Evolutionary conservation across 1,140 invertebrate species (phyloP).

Genomic region (Sweltsa coloradensis): DNA sequence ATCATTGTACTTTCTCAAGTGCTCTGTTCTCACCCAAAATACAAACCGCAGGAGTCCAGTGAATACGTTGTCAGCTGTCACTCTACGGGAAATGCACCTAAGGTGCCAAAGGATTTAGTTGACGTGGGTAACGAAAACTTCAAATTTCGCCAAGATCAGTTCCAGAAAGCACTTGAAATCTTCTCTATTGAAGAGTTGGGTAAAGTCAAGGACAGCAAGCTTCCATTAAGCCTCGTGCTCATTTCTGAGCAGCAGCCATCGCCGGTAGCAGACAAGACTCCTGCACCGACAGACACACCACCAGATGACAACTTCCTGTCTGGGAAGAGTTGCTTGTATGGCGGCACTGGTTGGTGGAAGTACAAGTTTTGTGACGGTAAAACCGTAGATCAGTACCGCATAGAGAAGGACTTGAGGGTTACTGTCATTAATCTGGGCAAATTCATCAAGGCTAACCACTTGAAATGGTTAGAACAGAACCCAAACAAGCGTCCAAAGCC

Average conservation of each 20-base stretch:
- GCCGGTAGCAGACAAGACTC: too few species aligned
- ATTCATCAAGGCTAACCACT: slow-evolving; percentile 69
- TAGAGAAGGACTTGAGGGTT: slow-evolving; percentile 55
- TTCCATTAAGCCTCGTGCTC: too few species aligned
- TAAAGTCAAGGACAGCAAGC: too few species aligned
- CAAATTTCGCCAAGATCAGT: slow-evolving; percentile 50
- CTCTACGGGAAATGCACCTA: slow-evolving; percentile 51
- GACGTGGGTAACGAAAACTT: slow-evolving; percentile 58
- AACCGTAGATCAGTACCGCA: slow-evolving; percentile 79
- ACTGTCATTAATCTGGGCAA: slow-evolving; percentile 64
- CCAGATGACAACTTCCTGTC: slow-evolving; percentile 62
- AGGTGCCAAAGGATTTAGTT: slow-evolving; percentile 59
- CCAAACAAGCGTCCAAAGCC: slow-evolving; percentile 66
- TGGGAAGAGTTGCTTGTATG: slow-evolving; percentile 71
- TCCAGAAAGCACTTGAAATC: too few species aligned
- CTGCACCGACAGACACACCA: slow-evolving; percentile 36
- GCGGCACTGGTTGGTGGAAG: slow-evolving; percentile 92
- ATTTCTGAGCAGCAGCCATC: too few species aligned
- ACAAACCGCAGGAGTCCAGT: slow-evolving; percentile 56
- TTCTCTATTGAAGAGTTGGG: too few species aligned
- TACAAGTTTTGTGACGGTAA: slow-evolving; percentile 94
- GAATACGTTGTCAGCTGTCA: slow-evolving; percentile 73
- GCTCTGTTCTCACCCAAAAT: slow-evolving; percentile 74
- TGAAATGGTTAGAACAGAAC: slow-evolving; percentile 71
- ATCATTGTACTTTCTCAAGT: slow-evolving; percentile 72